Base-by-base conservation (phyloP, 2,888 invertebrate genomes). In the Hemaris fuciformis region DNA sequence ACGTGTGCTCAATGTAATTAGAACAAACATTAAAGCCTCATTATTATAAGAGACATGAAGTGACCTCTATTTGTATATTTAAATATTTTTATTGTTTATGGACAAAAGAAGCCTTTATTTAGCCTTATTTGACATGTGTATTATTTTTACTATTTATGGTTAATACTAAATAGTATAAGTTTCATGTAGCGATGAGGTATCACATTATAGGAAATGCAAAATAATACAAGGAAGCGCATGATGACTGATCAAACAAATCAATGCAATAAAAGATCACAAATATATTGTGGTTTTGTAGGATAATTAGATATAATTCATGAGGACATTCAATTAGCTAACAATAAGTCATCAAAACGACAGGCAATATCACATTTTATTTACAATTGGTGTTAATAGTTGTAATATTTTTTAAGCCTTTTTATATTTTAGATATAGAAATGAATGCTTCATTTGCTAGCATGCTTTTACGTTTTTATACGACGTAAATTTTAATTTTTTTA, bases 251-350 rank as follows among this genome's bases (percentile, higher is more conserved):
- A 34, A 34, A 34, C 27, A 22, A 34, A 45, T 2, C 18, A 46
- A 56, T 62, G 56, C 62, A 63, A 61, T 58, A 46, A 63, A 31
- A 27, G 23, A 66, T 66, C 57, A 66, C 61, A 61, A 61, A 38
- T 63, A 48, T 53, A 57, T 15, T 63, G 59, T 38, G 62, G 42
- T 56, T 62, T n/a, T 34, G 48, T 59, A 34, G 8, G 4, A 20
- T 25, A 58, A 43, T 13, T 59, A 59, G 10, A 43, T 8, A 8
- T 34, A 48, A 10, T 23, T 38, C 6, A n/a, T 46, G 8, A 59
- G 15, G n/a, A 34, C 2, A 46, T 48, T 15, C 10, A 31, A 53
- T 53, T 53, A 10, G 10, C 31, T 53, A 53, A 31, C 31, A 18
- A 31, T 53, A 53, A 53, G 53, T 4, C 18, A 38, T 38, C n/a